Evolutionary conservation across 2,888 invertebrate species (phyloP).

Genomic region (Erebia epiphron): DNA sequence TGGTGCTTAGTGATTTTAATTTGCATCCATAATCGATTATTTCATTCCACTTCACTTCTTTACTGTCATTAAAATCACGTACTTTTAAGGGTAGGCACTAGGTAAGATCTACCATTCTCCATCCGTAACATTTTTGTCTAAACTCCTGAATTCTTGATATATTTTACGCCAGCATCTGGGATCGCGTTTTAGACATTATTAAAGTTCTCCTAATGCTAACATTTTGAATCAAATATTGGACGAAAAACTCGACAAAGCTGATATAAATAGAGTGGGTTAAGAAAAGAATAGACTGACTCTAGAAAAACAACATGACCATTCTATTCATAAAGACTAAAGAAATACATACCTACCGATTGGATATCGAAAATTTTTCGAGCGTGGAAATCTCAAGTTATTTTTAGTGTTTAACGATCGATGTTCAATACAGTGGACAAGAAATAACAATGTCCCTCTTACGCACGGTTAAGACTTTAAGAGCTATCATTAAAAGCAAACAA

Average conservation of each 20-base stretch:
- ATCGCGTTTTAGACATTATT: not conserved
- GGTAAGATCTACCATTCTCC: too few relatives aligned
- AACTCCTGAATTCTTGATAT: conserved; percentile 22
- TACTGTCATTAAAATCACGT: conserved; percentile 72
- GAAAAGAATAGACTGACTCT: too few relatives aligned
- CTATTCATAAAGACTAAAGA: too few relatives aligned
- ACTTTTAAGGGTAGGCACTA: conserved; percentile 29
- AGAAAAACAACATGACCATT: too few relatives aligned
- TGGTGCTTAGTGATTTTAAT: not conserved
- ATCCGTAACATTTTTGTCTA: conserved; percentile 66
- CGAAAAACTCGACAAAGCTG: too few relatives aligned
- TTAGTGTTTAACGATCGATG: conserved; percentile 20
- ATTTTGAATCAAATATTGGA: too few relatives aligned
- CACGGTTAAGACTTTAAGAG: conserved; percentile 59
- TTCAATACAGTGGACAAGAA: conserved; percentile 52
- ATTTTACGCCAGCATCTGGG: not conserved
- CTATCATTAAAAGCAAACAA: conserved; percentile 70
- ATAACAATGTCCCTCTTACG: conserved; percentile 58
- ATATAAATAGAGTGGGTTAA: too few relatives aligned
- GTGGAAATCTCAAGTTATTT: conserved; percentile 14
- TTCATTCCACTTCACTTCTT: not conserved
- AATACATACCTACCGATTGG: not conserved
- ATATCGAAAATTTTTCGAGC: conserved; percentile 10
- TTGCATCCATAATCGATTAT: conserved; percentile 13
- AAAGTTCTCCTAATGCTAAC: too few relatives aligned